phyloP scores from a whole-genome alignment of 53 echinoderm and acorn worm species.

The Zoroaster sp. region DNA sequence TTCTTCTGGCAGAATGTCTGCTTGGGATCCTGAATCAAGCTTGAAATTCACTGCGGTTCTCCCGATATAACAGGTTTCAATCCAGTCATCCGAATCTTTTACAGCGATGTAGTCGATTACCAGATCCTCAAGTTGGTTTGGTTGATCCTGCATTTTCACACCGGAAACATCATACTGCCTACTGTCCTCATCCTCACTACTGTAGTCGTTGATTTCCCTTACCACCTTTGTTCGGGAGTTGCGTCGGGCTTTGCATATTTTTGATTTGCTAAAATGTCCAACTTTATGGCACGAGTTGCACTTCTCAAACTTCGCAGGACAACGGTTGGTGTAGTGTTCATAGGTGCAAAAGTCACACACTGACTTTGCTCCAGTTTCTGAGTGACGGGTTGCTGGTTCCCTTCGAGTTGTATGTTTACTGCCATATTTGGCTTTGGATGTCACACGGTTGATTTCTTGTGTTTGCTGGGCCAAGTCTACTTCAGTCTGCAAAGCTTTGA shows the following conservation, averaged over 20 bases:
- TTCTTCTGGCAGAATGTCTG: neutral
- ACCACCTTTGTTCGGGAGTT: neutral
- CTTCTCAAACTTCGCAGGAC: neutral
- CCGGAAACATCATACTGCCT: neutral
- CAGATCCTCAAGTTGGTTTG: neutral
- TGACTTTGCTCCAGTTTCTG: neutral
- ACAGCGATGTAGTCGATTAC: slow-evolving; percentile 12
- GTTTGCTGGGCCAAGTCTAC: neutral
- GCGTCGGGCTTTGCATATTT: neutral
- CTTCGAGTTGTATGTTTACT: neutral
- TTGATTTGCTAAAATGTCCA: slow-evolving; percentile 28
- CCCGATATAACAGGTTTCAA: slow-evolving; percentile 25
- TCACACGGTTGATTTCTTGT: neutral
- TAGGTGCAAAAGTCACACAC: slow-evolving; percentile 2
- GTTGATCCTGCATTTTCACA: neutral
- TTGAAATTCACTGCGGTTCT: neutral
- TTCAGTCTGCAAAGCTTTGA: slow-evolving; percentile 15
- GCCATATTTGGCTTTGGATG: neutral
- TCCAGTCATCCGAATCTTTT: neutral
- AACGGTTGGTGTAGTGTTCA: neutral
- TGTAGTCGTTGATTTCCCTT: neutral
- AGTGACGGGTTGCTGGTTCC: neutral
- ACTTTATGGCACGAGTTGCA: slow-evolving; percentile 16
- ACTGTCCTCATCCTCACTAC: slow-evolving; percentile 9
- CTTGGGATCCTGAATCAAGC: slow-evolving; percentile 2